Base-by-base conservation (phyloP, 2,888 invertebrate genomes). In the Pharmacophagus antenor region DNA sequence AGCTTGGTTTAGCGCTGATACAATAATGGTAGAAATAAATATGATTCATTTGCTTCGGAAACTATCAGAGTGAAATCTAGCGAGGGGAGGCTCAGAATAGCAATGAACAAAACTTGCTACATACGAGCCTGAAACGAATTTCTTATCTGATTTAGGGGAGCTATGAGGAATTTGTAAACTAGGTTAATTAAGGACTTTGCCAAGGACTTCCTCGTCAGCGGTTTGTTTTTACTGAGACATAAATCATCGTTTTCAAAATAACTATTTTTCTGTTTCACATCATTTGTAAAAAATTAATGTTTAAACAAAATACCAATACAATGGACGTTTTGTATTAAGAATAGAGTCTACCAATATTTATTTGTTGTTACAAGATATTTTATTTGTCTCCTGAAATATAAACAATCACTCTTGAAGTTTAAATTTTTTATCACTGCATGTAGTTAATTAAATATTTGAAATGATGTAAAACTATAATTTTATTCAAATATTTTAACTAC, bases 111-210 rank as follows among this genome's bases (percentile, higher is more conserved):
- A 61, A 53, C 52, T 53, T 42, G 56, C 48, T 56, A 52, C 53
- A 52, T 49, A 52, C 52, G 52, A 48, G 47, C 56, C 44, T 25
- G 73, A 80, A 88, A 81, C 79, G 75, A 75, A 72, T 76, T 69
- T 66, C 72, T 87, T 88, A 88, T 88, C 89, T 72, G 89, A 88
- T 88, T 61, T 73, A 72, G 74, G 81, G 82, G 81, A 72, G 73
- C 71, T 71, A 71, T 69, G 73, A 76, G 80, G 74, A 76, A 79
- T 79, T 71, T 73, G 68, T 70, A 74, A 89, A 87, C 72, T 88
- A 74, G 89, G 89, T 84, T 87, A 88, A 85, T 80, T 80, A 82
- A 82, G 79, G 79, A 79, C 74, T 73, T 68, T 70, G 27, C 49
- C 47, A 56, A 49, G 17, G 49, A 22, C 54, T 41, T 48, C 44